Base-by-base conservation (phyloP, 2,888 invertebrate species). In the Trachelus stipa region DNA sequence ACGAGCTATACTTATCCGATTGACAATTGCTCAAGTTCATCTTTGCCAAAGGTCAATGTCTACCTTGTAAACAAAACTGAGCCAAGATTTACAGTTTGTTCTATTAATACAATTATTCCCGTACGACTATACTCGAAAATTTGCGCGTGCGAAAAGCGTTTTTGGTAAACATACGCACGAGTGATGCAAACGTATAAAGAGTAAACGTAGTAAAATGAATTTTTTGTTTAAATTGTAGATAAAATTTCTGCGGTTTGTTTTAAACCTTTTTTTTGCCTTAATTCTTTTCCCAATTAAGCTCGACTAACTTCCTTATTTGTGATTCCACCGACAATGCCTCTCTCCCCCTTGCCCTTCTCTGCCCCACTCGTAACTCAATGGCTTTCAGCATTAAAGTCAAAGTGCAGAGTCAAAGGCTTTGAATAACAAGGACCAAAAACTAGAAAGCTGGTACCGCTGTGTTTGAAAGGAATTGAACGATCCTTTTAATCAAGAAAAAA, bases 11-110 rank as follows among this genome's bases (percentile, higher is more conserved):
- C 6, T 56, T 1, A 9, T 56, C 12, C 23, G 23, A 56, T 56
- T 56, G 40, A 56, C 40, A 56, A 23, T 56, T 56, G 40, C 23
- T 23, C 40, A 56, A 56, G 40, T 68, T 69, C 73, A n/a, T 37
- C 71, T 74, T 71, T 74, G 78, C 69, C 80, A 79, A 79, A 78
- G 78, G 77, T 75, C 76, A 77, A 77, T 76, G 79, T 81, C 77
- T 81, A 78, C 78, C 74, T 40, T 79, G 82, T 83, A 81, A 81
- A 84, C 81, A 82, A 78, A 78, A 79, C 40, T 56, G 15, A 56
- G 15, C 23, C 40, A 56, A 56, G 40, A 56, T 23, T 56, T 15
- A 56, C 40, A 23, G 23, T 56, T 56, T 23, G 23, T 56, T 56
- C 40, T 15, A 56, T 23, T 56, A 15, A 56, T 56, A 56, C 40